Conservation (phyloP, 23 tunicate genomes). For the Halocynthia roretzi region DNA sequence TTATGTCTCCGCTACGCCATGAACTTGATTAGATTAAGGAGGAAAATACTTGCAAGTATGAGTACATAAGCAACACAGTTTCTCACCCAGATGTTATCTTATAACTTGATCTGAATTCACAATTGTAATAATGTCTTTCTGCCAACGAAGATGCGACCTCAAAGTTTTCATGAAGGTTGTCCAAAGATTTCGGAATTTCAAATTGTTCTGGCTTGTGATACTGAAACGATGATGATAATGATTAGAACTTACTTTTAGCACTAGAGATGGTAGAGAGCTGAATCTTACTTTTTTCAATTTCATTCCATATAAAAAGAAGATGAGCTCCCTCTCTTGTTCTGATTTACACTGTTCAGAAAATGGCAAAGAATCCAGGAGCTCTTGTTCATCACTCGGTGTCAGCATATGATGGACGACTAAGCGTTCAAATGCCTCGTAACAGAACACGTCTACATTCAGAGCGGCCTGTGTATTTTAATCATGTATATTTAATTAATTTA, state of each 20-base stretch:
- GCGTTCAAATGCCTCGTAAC: slow-evolving; percentile 78
- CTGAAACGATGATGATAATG: slow-evolving; percentile 15
- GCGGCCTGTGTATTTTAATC: slow-evolving; percentile 33
- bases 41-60: background rate
- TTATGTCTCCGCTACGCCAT: background rate
- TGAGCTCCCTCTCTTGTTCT: slow-evolving; percentile 44
- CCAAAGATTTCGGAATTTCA: slow-evolving; percentile 40
- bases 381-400: slow-evolving; percentile 67
- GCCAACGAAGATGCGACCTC: slow-evolving; percentile 78
- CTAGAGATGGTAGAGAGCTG: background rate
- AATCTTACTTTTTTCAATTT: slow-evolving; percentile 47
- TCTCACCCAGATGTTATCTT: slow-evolving; percentile 57
- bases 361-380: slow-evolving; percentile 54
- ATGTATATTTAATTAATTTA: too few relatives aligned
- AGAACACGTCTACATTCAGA: slow-evolving; percentile 58
- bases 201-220: slow-evolving; percentile 74
- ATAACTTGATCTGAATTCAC: slow-evolving; percentile 71
- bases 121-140: slow-evolving; percentile 90
- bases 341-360: slow-evolving; percentile 43
- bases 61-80: background rate
- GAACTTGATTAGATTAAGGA: background rate
- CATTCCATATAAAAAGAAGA: slow-evolving; percentile 48
- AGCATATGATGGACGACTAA: slow-evolving; percentile 68
- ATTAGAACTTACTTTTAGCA: background rate
- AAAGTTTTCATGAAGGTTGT: slow-evolving; percentile 65